A percentile compares a stretch with the other conserved stretches of the same genome.
phyloP scores from a whole-genome alignment of 2,888 invertebrate species.

The Leptodirus hochenwartii region DNA sequence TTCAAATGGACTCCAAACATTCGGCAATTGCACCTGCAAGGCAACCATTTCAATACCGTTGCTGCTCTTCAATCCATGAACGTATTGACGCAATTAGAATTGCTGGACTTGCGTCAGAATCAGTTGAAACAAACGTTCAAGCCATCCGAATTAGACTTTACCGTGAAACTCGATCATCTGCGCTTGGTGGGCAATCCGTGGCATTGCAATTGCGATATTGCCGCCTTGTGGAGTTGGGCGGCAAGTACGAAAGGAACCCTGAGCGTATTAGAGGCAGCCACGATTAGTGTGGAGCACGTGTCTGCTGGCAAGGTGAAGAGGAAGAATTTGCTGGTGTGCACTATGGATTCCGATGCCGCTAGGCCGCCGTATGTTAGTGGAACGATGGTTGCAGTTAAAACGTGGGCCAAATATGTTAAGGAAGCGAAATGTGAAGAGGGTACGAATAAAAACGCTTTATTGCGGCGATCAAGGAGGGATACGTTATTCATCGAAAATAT shows the following conservation, averaged over 20 bases:
- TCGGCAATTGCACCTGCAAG: slow-evolving; percentile 38
- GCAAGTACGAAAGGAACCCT: slow-evolving; percentile 45
- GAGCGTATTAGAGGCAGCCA: slow-evolving; percentile 44
- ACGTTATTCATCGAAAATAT: too few relatives aligned
- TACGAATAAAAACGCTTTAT: too few relatives aligned
- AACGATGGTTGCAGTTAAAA: slow-evolving; percentile 38
- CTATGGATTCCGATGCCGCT: slow-evolving; percentile 36
- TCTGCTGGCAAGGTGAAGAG: slow-evolving; percentile 43
- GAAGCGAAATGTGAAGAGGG: slow-evolving; percentile 45
- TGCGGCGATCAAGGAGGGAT: too few relatives aligned
- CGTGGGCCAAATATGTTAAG: slow-evolving; percentile 54
- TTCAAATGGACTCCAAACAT: slow-evolving; percentile 43
- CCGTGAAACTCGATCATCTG: slow-evolving; percentile 37
- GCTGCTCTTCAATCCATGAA: slow-evolving; percentile 37
- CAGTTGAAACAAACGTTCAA: slow-evolving; percentile 39
- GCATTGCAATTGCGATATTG: slow-evolving; percentile 47
- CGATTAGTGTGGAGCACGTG: slow-evolving; percentile 41
- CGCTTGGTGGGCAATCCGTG: slow-evolving; percentile 52
- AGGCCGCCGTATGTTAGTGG: slow-evolving; percentile 39
- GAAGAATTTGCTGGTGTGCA: slow-evolving; percentile 42
- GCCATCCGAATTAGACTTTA: slow-evolving; percentile 34
- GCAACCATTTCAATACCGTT: slow-evolving; percentile 33
- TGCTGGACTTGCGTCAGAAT: slow-evolving; percentile 44
- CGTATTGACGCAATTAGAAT: slow-evolving; percentile 34
- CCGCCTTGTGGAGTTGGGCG: slow-evolving; percentile 58